Evolutionary conservation across 2,888 invertebrate genomes (phyloP), one percentile per base, ranked within the genome.

Genomic region (Marasmarcha lunaedactyla): DNA sequence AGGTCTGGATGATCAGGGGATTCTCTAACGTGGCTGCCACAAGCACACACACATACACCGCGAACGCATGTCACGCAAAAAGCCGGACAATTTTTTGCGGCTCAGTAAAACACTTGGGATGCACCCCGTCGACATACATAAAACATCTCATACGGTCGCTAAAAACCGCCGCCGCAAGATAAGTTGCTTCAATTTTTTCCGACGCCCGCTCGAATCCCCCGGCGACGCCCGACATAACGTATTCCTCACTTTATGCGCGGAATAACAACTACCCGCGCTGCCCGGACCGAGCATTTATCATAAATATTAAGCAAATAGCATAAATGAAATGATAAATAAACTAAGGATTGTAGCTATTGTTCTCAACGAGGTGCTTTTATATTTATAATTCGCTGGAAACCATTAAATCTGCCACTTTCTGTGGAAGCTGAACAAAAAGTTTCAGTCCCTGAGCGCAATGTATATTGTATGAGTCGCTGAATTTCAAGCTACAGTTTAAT

Each of bases 381-480:
- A n/a, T n/a, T n/a, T n/a, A n/a, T n/a, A n/a, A n/a, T n/a, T n/a
- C n/a, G n/a, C n/a, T n/a, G n/a, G n/a, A n/a, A n/a, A n/a, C n/a
- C n/a, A n/a, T n/a, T n/a, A n/a, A n/a, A n/a, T n/a, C n/a, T 20
- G 7, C 7, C 7, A 20, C 20, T 5, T 20, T 20, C 20, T 20
- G 20, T 20, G 7, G 7, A 20, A 20, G 20, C 7, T 20, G 20
- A 20, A 20, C 7, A 20, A 20, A 20, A 20, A 20, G 4, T 49
- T 48, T 57, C 53, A 49, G 50, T 48, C 49, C 35, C 47, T 50
- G 45, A 44, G 58, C 65, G 71, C 73, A 71, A 81, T 81, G 81
- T 78, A 71, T 81, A 81, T 81, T 81, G 77, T 72, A 81, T 81
- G 81, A 81, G 83, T 57, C 49, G 63, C 73, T 73, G 74, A 76